phyloP scores from a whole-genome alignment of 1,140 invertebrate genomes.

The Drosophila littoralis region DNA sequence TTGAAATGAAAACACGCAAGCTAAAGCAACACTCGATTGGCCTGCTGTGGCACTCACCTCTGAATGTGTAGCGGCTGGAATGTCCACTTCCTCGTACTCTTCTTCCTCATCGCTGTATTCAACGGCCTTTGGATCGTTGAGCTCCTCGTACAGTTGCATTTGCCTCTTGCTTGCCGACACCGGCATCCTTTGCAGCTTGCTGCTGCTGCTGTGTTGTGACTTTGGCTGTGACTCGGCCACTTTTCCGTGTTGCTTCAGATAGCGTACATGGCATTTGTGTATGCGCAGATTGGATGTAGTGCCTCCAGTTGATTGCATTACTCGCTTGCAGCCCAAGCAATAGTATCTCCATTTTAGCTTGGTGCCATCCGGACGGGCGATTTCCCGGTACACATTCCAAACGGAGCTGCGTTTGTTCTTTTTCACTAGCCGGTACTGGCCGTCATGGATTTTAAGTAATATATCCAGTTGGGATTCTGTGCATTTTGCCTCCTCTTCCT shows the following conservation, averaged over 20 bases:
- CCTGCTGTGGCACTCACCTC: neutral
- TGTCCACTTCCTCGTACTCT: slow-evolving; percentile 24
- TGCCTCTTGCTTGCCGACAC: neutral
- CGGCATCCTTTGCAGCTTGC: neutral
- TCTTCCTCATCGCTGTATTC: slow-evolving; percentile 34
- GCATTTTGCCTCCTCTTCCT: slow-evolving; percentile 38
- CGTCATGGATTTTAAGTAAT: slow-evolving; percentile 44
- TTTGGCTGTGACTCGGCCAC: neutral
- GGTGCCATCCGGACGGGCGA: slow-evolving; percentile 49
- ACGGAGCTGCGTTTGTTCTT: slow-evolving; percentile 51
- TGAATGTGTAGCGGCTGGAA: neutral
- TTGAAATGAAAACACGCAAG: neutral
- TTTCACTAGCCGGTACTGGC: slow-evolving; percentile 51
- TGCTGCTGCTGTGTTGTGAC: neutral
- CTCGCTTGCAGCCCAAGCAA: slow-evolving; percentile 61
- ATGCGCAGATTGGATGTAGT: slow-evolving; percentile 70
- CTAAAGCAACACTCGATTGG: neutral
- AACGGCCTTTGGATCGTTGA: slow-evolving; percentile 20
- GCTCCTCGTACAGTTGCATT: slow-evolving; percentile 15
- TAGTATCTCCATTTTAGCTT: slow-evolving; percentile 50
- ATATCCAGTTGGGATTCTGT: slow-evolving; percentile 47
- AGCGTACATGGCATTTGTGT: slow-evolving; percentile 67
- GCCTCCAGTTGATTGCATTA: slow-evolving; percentile 71
- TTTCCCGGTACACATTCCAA: slow-evolving; percentile 63
- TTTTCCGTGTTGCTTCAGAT: slow-evolving; percentile 47